Evolutionary conservation across 2,888 invertebrate species (phyloP), one percentile per base, ranked within the genome.

Genomic region (Brenthis daphne): DNA sequence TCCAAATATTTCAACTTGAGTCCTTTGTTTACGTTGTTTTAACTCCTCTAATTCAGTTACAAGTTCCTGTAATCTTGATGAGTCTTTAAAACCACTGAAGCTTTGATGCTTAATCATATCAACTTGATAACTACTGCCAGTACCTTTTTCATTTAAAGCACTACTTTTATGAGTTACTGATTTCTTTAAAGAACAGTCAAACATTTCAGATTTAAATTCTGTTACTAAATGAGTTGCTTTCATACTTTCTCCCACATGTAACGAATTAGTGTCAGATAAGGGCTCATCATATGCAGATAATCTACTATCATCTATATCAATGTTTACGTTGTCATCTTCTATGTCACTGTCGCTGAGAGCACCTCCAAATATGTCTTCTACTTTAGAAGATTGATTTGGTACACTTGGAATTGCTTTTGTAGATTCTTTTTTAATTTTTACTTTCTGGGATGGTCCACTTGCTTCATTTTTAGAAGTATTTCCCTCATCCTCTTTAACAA

Each of bases 271-370:
- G 77, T 97, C 96, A 0, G 96, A 96, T 68, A 96, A 86, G 66
- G 94, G 94, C 75, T 96, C 96, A 77, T 70, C 69, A 70, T 95
- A 96, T 0, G 94, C 95, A 0, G 96, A 96, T 67, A 96, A 90
- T 60, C 95, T 94, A 74, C 96, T 96, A 78, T 97, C 97, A 78
- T 97, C 97, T 74, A 97, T 91, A 80, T 97, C 97, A 8, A 96
- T 95, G 85, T 96, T 96, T 37, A 95, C 94, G 80, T 95, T 95
- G 73, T 96, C 96, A 76, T 98, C 98, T 69, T 96, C 96, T 57
- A 91, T 85, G 73, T 97, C 97, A 50, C 98, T 98, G 77, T 98
- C 98, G 80, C 98, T 98, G 0, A 98, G 96, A 47, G 97, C 96
- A 75, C 97, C 98, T 51, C 98, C 98, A 90, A 99, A 99, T 80